A percentile compares a stretch with the other conserved stretches of the same genome.
phyloP scores from a whole-genome alignment of 30 jellyfish, hydroid and myxozoan genomes.

The Nemopilema nomurai region DNA sequence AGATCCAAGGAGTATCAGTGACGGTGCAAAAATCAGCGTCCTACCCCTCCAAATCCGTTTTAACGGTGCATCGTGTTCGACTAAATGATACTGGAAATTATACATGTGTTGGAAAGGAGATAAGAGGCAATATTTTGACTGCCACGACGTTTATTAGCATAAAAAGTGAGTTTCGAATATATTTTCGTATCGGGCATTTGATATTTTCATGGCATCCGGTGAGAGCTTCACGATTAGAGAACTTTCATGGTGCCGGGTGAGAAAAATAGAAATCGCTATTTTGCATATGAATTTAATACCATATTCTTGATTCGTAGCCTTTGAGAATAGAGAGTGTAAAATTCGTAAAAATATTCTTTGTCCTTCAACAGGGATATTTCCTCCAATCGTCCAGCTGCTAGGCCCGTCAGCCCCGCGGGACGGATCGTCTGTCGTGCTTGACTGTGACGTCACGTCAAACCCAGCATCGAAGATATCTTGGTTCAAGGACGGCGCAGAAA shows the following conservation, averaged over 20 bases:
- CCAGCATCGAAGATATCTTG: conserved; percentile 78
- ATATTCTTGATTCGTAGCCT: too few relatives aligned
- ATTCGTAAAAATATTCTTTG: too few relatives aligned
- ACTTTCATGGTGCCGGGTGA: too few relatives aligned
- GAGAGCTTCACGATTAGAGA: too few relatives aligned
- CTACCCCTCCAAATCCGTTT: conserved; percentile 29
- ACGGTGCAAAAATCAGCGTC: conserved; percentile 11
- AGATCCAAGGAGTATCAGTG: conserved; percentile 8
- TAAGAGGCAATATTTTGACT: conserved; percentile 35
- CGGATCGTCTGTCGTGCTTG: conserved; percentile 53
- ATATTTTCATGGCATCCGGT: too few relatives aligned
- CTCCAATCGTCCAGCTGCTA: conserved; percentile 34
- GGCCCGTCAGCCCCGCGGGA: conserved; percentile 9
- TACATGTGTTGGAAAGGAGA: conserved; percentile 69
- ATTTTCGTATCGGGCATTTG: too few relatives aligned
- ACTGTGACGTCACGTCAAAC: conserved; percentile 74
- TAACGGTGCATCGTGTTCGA: conserved; percentile 27
- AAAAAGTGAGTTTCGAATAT: conserved; percentile 3
- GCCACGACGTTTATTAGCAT: conserved; percentile 9
- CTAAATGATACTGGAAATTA: conserved; percentile 74
- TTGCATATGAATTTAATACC: too few relatives aligned
- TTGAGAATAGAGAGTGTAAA: not conserved
- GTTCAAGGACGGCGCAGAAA: conserved; percentile 55
- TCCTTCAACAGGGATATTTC: conserved; percentile 16
- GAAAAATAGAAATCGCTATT: too few relatives aligned